Evolutionary conservation across 1,140 invertebrate species (phyloP).

Genomic region (Pinna nobilis): DNA sequence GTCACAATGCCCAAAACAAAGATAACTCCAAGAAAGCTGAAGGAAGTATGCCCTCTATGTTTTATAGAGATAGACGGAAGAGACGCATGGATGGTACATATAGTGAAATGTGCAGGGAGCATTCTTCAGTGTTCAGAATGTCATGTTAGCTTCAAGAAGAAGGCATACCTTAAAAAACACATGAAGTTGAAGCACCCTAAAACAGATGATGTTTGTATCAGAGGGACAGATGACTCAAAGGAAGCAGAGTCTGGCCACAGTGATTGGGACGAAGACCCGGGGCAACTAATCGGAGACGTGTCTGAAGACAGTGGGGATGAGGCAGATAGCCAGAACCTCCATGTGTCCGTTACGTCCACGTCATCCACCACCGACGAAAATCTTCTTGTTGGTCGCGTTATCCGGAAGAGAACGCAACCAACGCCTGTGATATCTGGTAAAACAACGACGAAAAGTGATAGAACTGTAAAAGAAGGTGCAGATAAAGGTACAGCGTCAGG

Average conservation of each 20-base stretch:
- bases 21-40: not conserved
- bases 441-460: too few species aligned
- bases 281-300: not conserved
- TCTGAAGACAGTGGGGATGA: not conserved
- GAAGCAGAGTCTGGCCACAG: not conserved
- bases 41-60: slow-evolving; percentile 1
- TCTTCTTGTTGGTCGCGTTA: not conserved
- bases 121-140: not conserved
- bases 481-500: too few species aligned
- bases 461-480: too few species aligned
- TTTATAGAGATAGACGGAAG: not conserved
- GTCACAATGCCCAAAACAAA: not conserved
- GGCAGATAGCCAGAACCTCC: not conserved
- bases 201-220: not conserved
- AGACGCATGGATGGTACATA: not conserved
- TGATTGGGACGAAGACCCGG: slow-evolving; percentile 8
- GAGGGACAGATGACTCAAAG: not conserved
- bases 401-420: not conserved
- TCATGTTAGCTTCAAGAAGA: slow-evolving; percentile 7
- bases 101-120: not conserved
- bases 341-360: not conserved
- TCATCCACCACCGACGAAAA: not conserved
- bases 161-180: not conserved
- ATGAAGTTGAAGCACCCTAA: not conserved
- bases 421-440: not conserved